Evolutionary conservation across 64 coral and sea anemone genomes (phyloP).

Genomic region (Pocillopora damicornis): DNA sequence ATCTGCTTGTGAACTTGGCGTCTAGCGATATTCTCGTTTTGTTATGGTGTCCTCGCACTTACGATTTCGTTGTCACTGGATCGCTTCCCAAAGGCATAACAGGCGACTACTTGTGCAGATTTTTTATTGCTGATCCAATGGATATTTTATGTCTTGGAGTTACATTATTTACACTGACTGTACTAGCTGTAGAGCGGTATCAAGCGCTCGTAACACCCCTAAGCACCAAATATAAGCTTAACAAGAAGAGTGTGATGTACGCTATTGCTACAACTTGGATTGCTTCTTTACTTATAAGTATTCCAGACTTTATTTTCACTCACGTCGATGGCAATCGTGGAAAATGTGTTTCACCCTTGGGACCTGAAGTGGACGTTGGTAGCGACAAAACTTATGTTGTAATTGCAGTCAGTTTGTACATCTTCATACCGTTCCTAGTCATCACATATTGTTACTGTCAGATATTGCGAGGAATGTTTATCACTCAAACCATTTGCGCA

Average conservation of each 20-base stretch:
- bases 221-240: conserved; percentile 23
- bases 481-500: conserved; percentile 5
- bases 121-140: conserved; percentile 23
- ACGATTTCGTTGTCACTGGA: conserved; percentile 10
- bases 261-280: conserved; percentile 37
- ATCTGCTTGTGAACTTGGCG: conserved; percentile 35
- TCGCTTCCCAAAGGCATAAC: neutral
- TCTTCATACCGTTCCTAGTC: neutral
- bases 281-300: neutral
- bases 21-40: conserved; percentile 26
- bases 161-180: conserved; percentile 27
- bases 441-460: conserved; percentile 32
- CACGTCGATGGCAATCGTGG: neutral
- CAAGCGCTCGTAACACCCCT: conserved; percentile 35
- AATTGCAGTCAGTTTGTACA: neutral
- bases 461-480: conserved; percentile 30
- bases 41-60: conserved; percentile 23
- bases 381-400: conserved; percentile 4
- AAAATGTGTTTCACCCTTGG: conserved; percentile 18
- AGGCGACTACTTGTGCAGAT: conserved; percentile 10
- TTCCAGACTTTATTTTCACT: conserved; percentile 33
- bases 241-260: conserved; percentile 6
- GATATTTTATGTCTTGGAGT: conserved; percentile 3
- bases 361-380: neutral
- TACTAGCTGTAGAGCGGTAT: conserved; percentile 22